A percentile compares a stretch with the other conserved stretches of the same genome.
phyloP scores from a whole-genome alignment of 2,888 invertebrate genomes.

The Crossocerus cetratus region DNA sequence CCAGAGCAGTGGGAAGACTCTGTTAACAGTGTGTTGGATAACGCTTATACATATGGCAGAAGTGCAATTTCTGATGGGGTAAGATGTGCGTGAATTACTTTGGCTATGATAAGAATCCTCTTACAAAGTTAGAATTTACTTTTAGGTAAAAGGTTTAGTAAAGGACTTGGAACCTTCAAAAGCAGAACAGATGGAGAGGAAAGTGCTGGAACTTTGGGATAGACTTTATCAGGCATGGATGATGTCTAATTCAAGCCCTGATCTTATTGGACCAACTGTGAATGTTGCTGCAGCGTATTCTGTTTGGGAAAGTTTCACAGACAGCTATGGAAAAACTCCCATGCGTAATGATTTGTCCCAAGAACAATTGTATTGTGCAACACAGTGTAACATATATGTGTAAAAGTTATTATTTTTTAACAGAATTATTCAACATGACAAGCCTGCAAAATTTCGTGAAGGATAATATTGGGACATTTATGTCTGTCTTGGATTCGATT shows the following conservation, averaged over 20 bases:
- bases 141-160: constrained; percentile 86
- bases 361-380: not conserved
- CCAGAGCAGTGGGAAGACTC: constrained; percentile 92
- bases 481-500: constrained; percentile 90
- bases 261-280: constrained; percentile 84
- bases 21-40: constrained; percentile 92
- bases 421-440: constrained; percentile 85
- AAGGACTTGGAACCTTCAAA: constrained; percentile 89
- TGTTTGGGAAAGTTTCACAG: constrained; percentile 85
- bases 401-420: constrained; percentile 28
- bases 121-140: not conserved
- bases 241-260: constrained; percentile 81
- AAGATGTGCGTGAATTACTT: constrained; percentile 61
- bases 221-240: constrained; percentile 95
- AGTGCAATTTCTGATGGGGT: constrained; percentile 93
- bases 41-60: constrained; percentile 95
- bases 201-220: constrained; percentile 95
- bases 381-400: not conserved
- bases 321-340: constrained; percentile 86
- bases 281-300: constrained; percentile 85
- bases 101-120: not conserved
- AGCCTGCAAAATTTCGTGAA: constrained; percentile 89
- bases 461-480: constrained; percentile 92
- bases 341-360: constrained; percentile 78
- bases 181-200: constrained; percentile 89